phyloP scores from a whole-genome alignment of 2,113 vertebrate species.

The Callospermophilus lateralis region DNA sequence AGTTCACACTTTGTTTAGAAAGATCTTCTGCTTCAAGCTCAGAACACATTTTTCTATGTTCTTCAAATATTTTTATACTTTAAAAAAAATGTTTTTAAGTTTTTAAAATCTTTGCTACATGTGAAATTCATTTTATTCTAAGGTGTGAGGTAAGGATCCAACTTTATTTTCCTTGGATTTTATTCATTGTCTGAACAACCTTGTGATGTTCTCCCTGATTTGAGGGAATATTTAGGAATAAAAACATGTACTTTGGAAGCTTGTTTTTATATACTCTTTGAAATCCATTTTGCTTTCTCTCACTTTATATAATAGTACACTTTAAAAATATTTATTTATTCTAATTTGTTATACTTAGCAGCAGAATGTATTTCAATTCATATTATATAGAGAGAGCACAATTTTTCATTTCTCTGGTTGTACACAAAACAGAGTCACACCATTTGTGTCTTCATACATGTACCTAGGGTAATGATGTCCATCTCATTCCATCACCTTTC shows the following conservation, averaged over 20 bases:
- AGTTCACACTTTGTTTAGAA: neutral
- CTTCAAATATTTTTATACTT: neutral
- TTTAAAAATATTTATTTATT: neutral
- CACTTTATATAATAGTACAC: neutral
- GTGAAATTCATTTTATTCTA: neutral
- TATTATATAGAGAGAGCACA: too few species aligned
- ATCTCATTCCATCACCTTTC: too few species aligned
- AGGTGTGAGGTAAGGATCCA: neutral
- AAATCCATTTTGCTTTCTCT: neutral
- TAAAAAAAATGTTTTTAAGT: neutral
- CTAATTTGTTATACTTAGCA: too few species aligned
- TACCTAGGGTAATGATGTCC: too few species aligned
- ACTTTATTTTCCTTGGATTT: neutral
- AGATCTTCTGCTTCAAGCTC: neutral
- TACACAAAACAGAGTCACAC: too few species aligned
- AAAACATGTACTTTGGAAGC: neutral
- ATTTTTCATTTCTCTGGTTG: too few species aligned
- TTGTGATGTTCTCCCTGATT: neutral
- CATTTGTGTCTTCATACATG: too few species aligned
- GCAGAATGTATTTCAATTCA: too few species aligned
- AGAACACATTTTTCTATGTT: neutral
- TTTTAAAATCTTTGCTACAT: neutral
- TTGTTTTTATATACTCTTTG: neutral
- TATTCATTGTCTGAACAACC: neutral
- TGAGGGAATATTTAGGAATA: neutral